Evolutionary conservation across 2,888 invertebrate genomes (phyloP).

Genomic region (Lymantria monacha): DNA sequence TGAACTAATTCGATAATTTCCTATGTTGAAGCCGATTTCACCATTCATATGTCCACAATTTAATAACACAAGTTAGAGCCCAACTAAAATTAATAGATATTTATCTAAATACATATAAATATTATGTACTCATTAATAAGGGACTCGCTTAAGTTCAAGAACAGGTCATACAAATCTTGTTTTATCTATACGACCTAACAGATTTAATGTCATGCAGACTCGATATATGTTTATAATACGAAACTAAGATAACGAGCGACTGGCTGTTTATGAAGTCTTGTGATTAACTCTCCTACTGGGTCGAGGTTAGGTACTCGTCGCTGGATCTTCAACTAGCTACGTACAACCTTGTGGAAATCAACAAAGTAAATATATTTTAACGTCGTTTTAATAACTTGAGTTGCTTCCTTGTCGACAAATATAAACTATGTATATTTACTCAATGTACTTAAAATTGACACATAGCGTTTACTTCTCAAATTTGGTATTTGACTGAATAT

Average conservation of each 20-base stretch:
- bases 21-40: too few relatives aligned
- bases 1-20: too few relatives aligned
- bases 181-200: constrained; percentile 58
- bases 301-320: constrained; percentile 24
- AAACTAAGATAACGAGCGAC: constrained; percentile 29
- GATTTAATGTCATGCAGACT: constrained; percentile 58
- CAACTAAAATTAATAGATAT: neutral
- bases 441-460: neutral
- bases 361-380: neutral
- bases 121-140: constrained; percentile 3
- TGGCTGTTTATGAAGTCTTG: constrained; percentile 32
- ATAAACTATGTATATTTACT: constrained; percentile 1
- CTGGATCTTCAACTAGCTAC: constrained; percentile 3
- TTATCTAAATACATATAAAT: too few relatives aligned
- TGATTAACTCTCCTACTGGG: constrained; percentile 19
- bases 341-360: constrained; percentile 5
- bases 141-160: constrained; percentile 39
- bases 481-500: too few relatives aligned
- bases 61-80: too few relatives aligned
- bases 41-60: too few relatives aligned
- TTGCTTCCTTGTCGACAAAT: too few relatives aligned
- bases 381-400: neutral
- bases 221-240: constrained; percentile 31
- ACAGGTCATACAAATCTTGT: constrained; percentile 45
- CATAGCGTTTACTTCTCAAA: too few relatives aligned